These are phyloP conservation scores for Papilio demoleus DNA, from an alignment of 2,888 invertebrate genomes.

Conservation along the genomic window DNA sequence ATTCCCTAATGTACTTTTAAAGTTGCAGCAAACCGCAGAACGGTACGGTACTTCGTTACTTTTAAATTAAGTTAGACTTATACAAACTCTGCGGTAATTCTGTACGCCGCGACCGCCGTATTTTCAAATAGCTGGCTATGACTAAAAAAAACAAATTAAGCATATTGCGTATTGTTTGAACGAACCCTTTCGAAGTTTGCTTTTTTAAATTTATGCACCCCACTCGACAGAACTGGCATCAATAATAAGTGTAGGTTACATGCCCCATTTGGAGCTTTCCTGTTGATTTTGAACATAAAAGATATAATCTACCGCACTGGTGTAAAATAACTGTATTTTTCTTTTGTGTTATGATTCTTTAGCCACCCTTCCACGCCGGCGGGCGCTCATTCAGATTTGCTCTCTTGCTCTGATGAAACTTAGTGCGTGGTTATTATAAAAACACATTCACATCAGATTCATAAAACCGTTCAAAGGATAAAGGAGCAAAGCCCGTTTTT, in stretches of 20 bases:
- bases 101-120: slow-evolving; percentile 44
- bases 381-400: slow-evolving; percentile 65
- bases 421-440: slow-evolving; percentile 61
- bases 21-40: slow-evolving; percentile 59
- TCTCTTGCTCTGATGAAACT: slow-evolving; percentile 53
- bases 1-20: slow-evolving; percentile 63
- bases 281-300: slow-evolving; percentile 82
- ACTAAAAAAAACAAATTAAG: slow-evolving; percentile 60
- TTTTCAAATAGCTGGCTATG: slow-evolving; percentile 57
- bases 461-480: slow-evolving; percentile 37
- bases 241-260: slow-evolving; percentile 83
- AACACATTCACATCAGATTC: slow-evolving; percentile 49
- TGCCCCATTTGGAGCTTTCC: slow-evolving; percentile 82
- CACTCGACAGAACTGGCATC: slow-evolving; percentile 69
- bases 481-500: neutral
- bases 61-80: slow-evolving; percentile 68
- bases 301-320: slow-evolving; percentile 83
- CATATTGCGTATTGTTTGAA: slow-evolving; percentile 64
- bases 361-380: slow-evolving; percentile 66
- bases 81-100: slow-evolving; percentile 54
- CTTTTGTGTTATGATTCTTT: slow-evolving; percentile 77
- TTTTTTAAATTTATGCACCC: slow-evolving; percentile 78
- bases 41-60: slow-evolving; percentile 61
- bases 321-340: slow-evolving; percentile 82
- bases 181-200: slow-evolving; percentile 74